Evolutionary conservation across 53 echinoderm and acorn worm genomes (phyloP), one percentile per base, ranked within the genome.

Genomic region (Stichopus horrens): DNA sequence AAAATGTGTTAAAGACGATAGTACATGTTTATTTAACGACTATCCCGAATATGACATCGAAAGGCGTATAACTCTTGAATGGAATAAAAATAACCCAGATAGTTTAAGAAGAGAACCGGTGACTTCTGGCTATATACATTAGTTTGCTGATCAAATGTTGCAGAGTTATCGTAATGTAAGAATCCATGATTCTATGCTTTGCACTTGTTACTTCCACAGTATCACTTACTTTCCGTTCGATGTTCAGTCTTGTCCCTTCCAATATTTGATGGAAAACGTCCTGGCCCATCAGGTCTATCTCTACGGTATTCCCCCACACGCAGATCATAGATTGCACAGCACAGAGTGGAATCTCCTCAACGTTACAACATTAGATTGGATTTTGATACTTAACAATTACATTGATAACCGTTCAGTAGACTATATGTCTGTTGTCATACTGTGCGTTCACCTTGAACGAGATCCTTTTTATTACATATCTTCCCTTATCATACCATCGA

Each of bases 151-250:
- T n/a, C n/a, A n/a, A n/a, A n/a, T n/a, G n/a, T n/a, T n/a, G n/a
- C n/a, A n/a, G n/a, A n/a, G n/a, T n/a, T n/a, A n/a, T n/a, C n/a
- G n/a, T n/a, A n/a, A n/a, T n/a, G n/a, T n/a, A n/a, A n/a, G n/a
- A n/a, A n/a, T n/a, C n/a, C n/a, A n/a, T n/a, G n/a, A n/a, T n/a
- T n/a, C n/a, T n/a, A n/a, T 68, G 16, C 20, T 6, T 68, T 14
- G 14, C 16, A 18, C 16, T 14, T 71, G 18, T 71, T 16, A n/a
- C 19, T 7, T 71, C 19, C n/a, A 81, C 58, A 81, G 81, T 18
- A 58, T 81, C n/a, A 19, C 57, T 56, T 81, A 81, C 19, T 81
- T 81, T 57, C 81, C 81, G 23, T 81, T 56, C 57, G 81, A 81
- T 57, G 56, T 57, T 18, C 81, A 81, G 7, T 5, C n/a, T 21